These are phyloP conservation scores for Hirudinaria manillensis DNA, from an alignment of 2,888 invertebrate species.

Conservation along the genomic window DNA sequence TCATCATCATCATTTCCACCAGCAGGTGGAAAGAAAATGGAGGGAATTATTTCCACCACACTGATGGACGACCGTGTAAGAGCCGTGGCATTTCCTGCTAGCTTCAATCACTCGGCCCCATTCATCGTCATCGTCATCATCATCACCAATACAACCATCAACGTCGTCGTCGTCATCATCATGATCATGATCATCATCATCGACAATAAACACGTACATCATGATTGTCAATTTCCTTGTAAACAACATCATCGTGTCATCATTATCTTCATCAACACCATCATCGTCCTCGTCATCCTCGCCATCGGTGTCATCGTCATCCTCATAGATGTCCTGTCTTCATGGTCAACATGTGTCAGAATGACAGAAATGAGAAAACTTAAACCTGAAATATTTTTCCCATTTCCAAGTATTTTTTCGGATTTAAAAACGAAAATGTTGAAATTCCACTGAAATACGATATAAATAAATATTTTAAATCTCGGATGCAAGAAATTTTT, in stretches of 20 bases:
- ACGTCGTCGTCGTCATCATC: background rate
- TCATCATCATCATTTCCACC: conserved; percentile 1
- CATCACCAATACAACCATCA: background rate
- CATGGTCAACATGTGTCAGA: too few species aligned
- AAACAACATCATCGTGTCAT: background rate
- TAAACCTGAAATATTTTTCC: too few species aligned
- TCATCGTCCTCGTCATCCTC: background rate
- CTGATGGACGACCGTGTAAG: too few species aligned
- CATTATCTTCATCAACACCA: conserved; percentile 3
- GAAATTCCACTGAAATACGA: too few species aligned
- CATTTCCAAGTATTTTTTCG: too few species aligned
- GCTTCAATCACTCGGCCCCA: too few species aligned
- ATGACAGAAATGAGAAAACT: too few species aligned
- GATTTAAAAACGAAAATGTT: too few species aligned
- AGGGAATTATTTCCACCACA: too few species aligned
- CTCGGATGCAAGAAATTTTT: too few species aligned
- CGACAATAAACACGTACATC: background rate
- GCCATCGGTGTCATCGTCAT: background rate
- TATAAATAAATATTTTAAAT: too few species aligned
- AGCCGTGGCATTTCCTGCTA: too few species aligned
- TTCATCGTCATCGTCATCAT: conserved; percentile 12
- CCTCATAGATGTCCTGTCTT: background rate
- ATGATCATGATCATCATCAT: background rate
- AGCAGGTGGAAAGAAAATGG: background rate
- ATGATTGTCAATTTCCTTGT: background rate